phyloP scores from a whole-genome alignment of 2,797 vertebrate species.

The Capromys pilorides region DNA sequence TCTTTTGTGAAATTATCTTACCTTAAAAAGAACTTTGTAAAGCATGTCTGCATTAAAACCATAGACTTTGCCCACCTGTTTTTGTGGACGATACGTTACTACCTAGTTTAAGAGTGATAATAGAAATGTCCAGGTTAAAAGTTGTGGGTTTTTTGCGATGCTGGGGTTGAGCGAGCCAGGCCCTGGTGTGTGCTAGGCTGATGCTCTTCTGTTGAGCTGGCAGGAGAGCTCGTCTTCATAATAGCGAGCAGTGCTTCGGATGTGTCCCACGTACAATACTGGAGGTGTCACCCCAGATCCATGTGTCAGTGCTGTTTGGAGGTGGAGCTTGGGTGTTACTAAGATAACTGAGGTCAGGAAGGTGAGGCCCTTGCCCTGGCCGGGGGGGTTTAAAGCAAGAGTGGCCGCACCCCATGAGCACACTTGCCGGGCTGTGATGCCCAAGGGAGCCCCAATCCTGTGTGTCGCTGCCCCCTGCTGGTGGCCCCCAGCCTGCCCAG shows the following conservation, averaged over 20 bases:
- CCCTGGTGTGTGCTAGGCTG: background rate
- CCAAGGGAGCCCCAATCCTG: background rate
- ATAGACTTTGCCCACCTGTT: background rate
- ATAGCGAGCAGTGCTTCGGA: background rate
- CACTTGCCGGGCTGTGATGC: background rate
- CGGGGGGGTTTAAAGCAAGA: background rate
- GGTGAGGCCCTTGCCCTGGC: background rate
- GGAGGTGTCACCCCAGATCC: background rate
- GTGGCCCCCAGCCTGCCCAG: background rate
- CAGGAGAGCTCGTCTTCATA: background rate
- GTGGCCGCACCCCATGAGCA: background rate
- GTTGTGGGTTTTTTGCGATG: background rate
- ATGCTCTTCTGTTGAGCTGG: background rate
- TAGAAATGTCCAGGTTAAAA: background rate
- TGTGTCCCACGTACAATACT: background rate
- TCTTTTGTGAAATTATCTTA: background rate
- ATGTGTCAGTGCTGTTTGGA: background rate
- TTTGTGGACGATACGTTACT: background rate
- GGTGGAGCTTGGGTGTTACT: too few relatives aligned
- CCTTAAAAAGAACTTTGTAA: constrained; percentile 17
- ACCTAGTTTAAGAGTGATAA: background rate
- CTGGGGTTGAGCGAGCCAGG: background rate
- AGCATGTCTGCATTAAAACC: background rate
- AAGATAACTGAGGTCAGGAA: background rate
- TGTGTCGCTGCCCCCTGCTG: background rate